Conservation (phyloP, 1,140 invertebrate genomes). For the Drosophila novamexicana region DNA sequence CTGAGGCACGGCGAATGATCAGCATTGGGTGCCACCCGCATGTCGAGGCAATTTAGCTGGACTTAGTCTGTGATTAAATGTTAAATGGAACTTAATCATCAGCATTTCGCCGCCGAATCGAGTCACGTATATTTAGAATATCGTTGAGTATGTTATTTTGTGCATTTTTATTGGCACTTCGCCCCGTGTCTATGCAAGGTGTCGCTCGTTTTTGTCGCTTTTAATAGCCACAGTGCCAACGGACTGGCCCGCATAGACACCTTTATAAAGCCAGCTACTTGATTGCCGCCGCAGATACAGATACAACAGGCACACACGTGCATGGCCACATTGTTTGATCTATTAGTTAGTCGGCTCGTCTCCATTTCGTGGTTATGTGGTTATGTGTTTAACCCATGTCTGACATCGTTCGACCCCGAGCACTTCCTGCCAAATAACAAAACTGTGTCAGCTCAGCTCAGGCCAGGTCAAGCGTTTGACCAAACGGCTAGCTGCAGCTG, state of each 20-base stretch:
- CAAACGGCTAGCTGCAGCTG: constrained; percentile 15
- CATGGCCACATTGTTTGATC: constrained; percentile 26
- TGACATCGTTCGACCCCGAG: constrained; percentile 10
- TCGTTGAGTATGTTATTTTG: constrained; percentile 1
- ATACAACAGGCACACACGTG: constrained; percentile 23
- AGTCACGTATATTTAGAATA: constrained; percentile 17
- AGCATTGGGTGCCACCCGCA: constrained; percentile 32
- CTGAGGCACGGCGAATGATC: background rate
- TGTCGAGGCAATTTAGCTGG: constrained; percentile 67
- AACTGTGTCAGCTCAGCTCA: constrained; percentile 52
- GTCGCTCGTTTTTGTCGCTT: constrained; percentile 19
- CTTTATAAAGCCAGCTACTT: background rate
- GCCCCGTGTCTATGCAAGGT: constrained; percentile 30
- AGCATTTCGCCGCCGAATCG: background rate
- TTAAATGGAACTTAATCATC: constrained; percentile 37
- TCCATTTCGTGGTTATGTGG: background rate
- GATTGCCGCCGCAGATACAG: constrained; percentile 5
- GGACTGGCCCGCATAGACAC: background rate
- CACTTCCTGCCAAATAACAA: constrained; percentile 50
- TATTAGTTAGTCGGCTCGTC: constrained; percentile 25
- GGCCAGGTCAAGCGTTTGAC: constrained; percentile 52
- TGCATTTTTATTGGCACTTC: constrained; percentile 35
- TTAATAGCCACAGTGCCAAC: constrained; percentile 44
- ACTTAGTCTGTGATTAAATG: constrained; percentile 36
- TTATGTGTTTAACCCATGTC: background rate